phyloP scores from a whole-genome alignment of 64 coral and sea anemone genomes.

The Montipora capricornis region DNA sequence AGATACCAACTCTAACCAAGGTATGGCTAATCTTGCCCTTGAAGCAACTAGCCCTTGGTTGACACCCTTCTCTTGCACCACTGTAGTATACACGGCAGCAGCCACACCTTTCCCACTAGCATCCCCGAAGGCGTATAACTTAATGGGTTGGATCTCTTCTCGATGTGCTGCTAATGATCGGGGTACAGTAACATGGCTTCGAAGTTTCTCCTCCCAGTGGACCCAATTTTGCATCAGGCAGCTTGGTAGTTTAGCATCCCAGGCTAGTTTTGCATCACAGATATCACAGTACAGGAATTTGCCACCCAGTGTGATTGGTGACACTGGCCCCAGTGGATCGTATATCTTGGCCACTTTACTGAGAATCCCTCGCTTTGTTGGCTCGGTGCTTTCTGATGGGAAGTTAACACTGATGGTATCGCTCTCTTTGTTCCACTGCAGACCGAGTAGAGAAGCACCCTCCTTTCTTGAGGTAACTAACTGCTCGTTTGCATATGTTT shows the following conservation, averaged over 20 bases:
- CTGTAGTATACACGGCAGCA: neutral
- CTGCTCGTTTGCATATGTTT: neutral
- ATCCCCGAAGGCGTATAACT: conserved; percentile 23
- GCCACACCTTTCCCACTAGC: conserved; percentile 13
- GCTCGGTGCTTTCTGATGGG: neutral
- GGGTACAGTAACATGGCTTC: neutral
- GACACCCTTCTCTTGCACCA: neutral
- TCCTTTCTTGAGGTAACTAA: neutral
- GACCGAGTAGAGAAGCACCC: neutral
- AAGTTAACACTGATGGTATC: neutral
- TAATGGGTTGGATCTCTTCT: conserved; percentile 7
- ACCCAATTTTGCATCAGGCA: neutral
- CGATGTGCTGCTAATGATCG: neutral
- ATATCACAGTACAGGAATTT: neutral
- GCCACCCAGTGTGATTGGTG: neutral
- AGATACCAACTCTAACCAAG: neutral
- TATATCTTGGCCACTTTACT: neutral
- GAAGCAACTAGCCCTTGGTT: too few relatives aligned
- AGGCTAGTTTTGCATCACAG: conserved; percentile 11
- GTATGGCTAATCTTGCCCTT: too few relatives aligned
- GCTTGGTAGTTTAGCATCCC: conserved; percentile 13
- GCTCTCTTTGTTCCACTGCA: neutral
- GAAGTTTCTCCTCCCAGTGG: conserved; percentile 26
- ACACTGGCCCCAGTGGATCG: neutral
- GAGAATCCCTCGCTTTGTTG: neutral